Evolutionary conservation across 2,888 invertebrate species (phyloP).

Genomic region (Parthenolecanium corni): DNA sequence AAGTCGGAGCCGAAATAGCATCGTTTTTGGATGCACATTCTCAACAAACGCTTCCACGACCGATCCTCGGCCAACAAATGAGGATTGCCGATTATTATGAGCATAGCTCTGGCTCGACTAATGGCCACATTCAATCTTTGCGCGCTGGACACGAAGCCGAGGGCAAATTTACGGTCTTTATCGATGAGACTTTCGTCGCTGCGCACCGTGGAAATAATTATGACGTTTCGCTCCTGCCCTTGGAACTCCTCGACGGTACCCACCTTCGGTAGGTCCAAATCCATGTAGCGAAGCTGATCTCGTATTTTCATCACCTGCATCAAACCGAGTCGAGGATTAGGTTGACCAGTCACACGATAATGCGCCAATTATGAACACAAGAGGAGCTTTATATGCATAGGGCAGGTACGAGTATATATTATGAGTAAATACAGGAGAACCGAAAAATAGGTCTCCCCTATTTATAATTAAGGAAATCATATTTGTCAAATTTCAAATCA

Average conservation of each 20-base stretch:
- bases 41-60: constrained; percentile 48
- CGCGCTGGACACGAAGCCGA: constrained; percentile 63
- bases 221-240: constrained; percentile 62
- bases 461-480: too few relatives aligned
- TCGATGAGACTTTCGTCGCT: constrained; percentile 41
- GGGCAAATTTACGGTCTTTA: constrained; percentile 37
- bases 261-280: constrained; percentile 49
- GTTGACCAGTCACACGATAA: too few relatives aligned
- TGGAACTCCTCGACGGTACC: constrained; percentile 80
- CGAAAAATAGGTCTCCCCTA: too few relatives aligned
- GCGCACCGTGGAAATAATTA: constrained; percentile 58
- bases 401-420: neutral
- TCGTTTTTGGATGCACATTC: constrained; percentile 1
- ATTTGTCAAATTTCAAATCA: too few relatives aligned
- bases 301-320: constrained; percentile 52
- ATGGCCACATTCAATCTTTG: constrained; percentile 81
- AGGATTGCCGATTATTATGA: constrained; percentile 76
- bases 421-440: too few relatives aligned
- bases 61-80: constrained; percentile 52
- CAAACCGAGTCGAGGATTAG: too few relatives aligned
- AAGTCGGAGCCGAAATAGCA: constrained; percentile 23
- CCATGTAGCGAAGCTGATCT: constrained; percentile 43
- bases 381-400: constrained; percentile 23
- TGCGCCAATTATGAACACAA: constrained; percentile 34
- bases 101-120: constrained; percentile 66